Conservation (phyloP, 2,888 invertebrate genomes). For the Endotricha flammealis region DNA sequence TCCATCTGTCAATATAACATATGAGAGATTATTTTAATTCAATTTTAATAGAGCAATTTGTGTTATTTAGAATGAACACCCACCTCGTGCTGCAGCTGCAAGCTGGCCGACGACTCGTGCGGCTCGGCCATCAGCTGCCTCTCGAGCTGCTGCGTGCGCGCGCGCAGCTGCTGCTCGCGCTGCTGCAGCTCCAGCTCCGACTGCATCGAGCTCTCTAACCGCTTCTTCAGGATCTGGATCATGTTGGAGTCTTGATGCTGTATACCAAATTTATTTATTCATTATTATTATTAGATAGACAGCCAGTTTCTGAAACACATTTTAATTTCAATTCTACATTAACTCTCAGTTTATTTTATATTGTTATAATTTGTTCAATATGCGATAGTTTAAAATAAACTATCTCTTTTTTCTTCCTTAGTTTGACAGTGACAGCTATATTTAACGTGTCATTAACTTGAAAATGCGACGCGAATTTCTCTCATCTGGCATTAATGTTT, state of each 20-base stretch:
- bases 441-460: too few relatives aligned
- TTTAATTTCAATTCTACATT: too few relatives aligned
- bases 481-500: too few relatives aligned
- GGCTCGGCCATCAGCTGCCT: slow-evolving; percentile 23
- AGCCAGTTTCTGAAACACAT: not conserved
- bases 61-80: not conserved
- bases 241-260: slow-evolving; percentile 82
- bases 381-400: too few relatives aligned
- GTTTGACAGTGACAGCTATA: too few relatives aligned
- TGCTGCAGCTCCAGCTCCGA: slow-evolving; percentile 81
- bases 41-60: too few relatives aligned
- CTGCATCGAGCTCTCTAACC: slow-evolving; percentile 81
- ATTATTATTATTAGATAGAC: not conserved
- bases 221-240: slow-evolving; percentile 81
- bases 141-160: slow-evolving; percentile 45
- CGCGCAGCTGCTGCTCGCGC: slow-evolving; percentile 72
- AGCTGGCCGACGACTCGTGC: slow-evolving; percentile 15
- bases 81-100: slow-evolving; percentile 40
- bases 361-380: too few relatives aligned
- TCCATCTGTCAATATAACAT: slow-evolving; percentile 49
- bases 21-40: too few relatives aligned
- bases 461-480: too few relatives aligned
- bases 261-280: not conserved
- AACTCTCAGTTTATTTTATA: too few relatives aligned
- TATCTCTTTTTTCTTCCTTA: too few relatives aligned